A percentile compares a stretch with the other conserved stretches of the same genome.
Evolutionary conservation across 92 coral and sea anemone species (phyloP).

Genomic region (Epizoanthus fatuus): DNA sequence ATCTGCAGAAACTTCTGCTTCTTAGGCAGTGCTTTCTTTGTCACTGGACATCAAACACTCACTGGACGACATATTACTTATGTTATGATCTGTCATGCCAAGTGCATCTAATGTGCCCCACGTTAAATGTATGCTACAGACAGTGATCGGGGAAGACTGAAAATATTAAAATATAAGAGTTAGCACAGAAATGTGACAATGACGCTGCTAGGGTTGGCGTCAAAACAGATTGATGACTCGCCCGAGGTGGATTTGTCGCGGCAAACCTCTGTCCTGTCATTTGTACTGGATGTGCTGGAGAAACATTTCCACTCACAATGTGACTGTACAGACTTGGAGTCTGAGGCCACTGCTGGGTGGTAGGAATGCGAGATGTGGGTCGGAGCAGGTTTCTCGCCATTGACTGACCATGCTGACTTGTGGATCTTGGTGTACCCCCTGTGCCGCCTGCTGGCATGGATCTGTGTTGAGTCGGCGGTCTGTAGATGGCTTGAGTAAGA

Average conservation of each 20-base stretch:
- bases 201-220: constrained; percentile 31
- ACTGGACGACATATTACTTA: too few species aligned
- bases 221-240: constrained; percentile 16
- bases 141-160: too few species aligned
- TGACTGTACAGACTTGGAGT: not conserved
- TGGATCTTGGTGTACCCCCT: constrained; percentile 8
- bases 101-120: too few species aligned
- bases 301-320: constrained; percentile 3
- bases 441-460: not conserved
- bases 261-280: constrained; percentile 20
- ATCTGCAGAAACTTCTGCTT: too few species aligned
- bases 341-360: constrained; percentile 3
- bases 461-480: constrained; percentile 14
- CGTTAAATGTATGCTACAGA: too few species aligned
- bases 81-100: too few species aligned
- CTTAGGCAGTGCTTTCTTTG: too few species aligned
- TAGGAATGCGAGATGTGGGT: constrained; percentile 9
- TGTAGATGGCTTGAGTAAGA: too few species aligned
- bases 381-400: not conserved
- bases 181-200: too few species aligned
- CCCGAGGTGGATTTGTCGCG: constrained; percentile 4
- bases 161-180: too few species aligned
- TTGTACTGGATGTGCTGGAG: not conserved
- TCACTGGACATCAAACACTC: too few species aligned
- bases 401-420: not conserved